Evolutionary conservation across 2,888 invertebrate genomes (phyloP).

Genomic region (Sthenelais limicola): DNA sequence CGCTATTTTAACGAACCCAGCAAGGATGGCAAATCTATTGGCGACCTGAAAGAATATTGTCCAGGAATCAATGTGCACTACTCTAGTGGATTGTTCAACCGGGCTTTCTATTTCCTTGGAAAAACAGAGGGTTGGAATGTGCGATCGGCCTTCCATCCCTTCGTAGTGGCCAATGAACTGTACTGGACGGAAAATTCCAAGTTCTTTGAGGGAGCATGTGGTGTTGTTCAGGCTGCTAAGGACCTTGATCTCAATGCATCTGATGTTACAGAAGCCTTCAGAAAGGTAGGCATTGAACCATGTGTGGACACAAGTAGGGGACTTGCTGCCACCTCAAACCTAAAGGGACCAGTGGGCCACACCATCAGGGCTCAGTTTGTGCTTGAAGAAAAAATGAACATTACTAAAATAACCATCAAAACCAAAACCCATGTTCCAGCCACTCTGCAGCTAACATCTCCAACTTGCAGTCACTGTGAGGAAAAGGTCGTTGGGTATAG

Average conservation of each 20-base stretch:
- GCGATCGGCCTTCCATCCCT: slow-evolving; percentile 52
- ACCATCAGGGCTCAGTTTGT: neutral
- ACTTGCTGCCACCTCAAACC: neutral
- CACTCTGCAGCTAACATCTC: neutral
- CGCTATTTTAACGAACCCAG: slow-evolving; percentile 55
- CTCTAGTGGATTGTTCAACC: slow-evolving; percentile 56
- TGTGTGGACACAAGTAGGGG: slow-evolving; percentile 14
- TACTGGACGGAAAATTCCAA: slow-evolving; percentile 53
- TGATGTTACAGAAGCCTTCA: slow-evolving; percentile 49
- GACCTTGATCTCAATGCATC: slow-evolving; percentile 52
- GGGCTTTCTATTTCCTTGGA: slow-evolving; percentile 54
- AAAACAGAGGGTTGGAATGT: slow-evolving; percentile 50
- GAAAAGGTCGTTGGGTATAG: neutral
- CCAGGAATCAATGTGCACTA: slow-evolving; percentile 53
- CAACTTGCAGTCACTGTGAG: neutral
- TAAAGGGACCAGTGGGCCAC: slow-evolving; percentile 20
- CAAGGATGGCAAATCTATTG: slow-evolving; percentile 53
- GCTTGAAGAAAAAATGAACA: neutral
- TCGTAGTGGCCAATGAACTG: slow-evolving; percentile 54
- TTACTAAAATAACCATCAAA: slow-evolving; percentile 6
- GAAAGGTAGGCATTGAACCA: slow-evolving; percentile 51
- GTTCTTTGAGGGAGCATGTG: slow-evolving; percentile 56
- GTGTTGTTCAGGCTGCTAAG: slow-evolving; percentile 54
- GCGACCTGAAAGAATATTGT: slow-evolving; percentile 46
- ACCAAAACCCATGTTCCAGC: neutral